Base-by-base conservation (phyloP, 64 coral and sea anemone genomes). In the Porites lutea region DNA sequence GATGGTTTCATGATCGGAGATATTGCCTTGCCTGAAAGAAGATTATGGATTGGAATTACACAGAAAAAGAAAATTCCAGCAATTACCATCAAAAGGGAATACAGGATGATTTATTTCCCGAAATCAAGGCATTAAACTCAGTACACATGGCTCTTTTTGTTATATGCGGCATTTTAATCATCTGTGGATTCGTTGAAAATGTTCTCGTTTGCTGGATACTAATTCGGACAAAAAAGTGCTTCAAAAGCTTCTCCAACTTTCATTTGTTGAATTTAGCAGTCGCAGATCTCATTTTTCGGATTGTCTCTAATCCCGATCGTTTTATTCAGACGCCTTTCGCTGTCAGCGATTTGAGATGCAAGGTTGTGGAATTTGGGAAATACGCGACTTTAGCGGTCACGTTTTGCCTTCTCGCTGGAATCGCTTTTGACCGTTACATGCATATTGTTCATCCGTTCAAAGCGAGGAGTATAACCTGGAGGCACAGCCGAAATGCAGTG, bases 181-280 rank as follows among this genome's bases (percentile, higher is more conserved):
- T 52, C 4, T 63, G 49, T 47, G 87, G 87, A 20, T 15, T 89
- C 66, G 9, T 79, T 44, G 77, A 77, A 75, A 89, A 89, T 53
- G 74, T 13, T 37, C 19, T 89, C 1, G 55, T 79, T 48, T 79
- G 58, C 27, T 65, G 61, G 12, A 53, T 89, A 9, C 66, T 89
- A 72, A 48, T 19, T 52, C 20, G 59, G 8, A 77, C 27, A 7
- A 89, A 89, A 68, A 75, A 52, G 37, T 78, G 59, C 61, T 53
- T 75, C 2, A 78, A 79, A 9, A 89, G 77, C 77, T 89, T 79
- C 44, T 78, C 88, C 2, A 89, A 62, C 45, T 89, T 89, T 53
- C 88, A 89, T 44, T 67, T 89, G 21, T 75, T 89, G 13, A 89
- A 89, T 53, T 45, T 89, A 37, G 88, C 74, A 13, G 22, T 89